These are phyloP conservation scores for Zaprionus taronus DNA, from an alignment of 1,140 invertebrate genomes.

Conservation along the genomic window DNA sequence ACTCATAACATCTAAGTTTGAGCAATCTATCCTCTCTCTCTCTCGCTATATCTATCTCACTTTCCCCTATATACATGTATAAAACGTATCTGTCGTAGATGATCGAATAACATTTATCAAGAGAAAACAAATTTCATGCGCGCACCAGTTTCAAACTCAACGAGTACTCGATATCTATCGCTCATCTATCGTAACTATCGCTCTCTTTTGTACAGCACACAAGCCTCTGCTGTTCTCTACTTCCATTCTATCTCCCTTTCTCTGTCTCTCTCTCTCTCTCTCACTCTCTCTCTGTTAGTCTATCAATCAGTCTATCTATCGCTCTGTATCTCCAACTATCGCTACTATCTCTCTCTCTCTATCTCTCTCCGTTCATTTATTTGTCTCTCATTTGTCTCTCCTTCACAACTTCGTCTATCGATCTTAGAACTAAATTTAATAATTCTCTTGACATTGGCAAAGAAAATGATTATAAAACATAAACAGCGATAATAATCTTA, in stretches of 20 bases:
- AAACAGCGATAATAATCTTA: conserved; percentile 11
- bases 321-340: conserved; percentile 27
- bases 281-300: conserved; percentile 9
- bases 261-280: background rate
- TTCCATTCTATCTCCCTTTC: conserved; percentile 6
- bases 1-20: conserved; percentile 2
- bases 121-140: conserved; percentile 22
- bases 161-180: background rate
- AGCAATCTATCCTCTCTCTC: conserved; percentile 6
- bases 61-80: background rate
- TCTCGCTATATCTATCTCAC: background rate
- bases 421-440: background rate
- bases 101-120: conserved; percentile 3
- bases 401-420: conserved; percentile 2
- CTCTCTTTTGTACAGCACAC: conserved; percentile 22
- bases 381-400: conserved; percentile 14
- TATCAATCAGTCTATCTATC: background rate
- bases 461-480: background rate
- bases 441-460: background rate
- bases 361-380: conserved; percentile 13
- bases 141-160: conserved; percentile 14
- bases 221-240: background rate
- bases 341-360: conserved; percentile 5
- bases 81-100: background rate
- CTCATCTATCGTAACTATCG: conserved; percentile 2